Evolutionary conservation across 2,113 vertebrate genomes (phyloP).

Genomic region (Vanacampus margaritifer): DNA sequence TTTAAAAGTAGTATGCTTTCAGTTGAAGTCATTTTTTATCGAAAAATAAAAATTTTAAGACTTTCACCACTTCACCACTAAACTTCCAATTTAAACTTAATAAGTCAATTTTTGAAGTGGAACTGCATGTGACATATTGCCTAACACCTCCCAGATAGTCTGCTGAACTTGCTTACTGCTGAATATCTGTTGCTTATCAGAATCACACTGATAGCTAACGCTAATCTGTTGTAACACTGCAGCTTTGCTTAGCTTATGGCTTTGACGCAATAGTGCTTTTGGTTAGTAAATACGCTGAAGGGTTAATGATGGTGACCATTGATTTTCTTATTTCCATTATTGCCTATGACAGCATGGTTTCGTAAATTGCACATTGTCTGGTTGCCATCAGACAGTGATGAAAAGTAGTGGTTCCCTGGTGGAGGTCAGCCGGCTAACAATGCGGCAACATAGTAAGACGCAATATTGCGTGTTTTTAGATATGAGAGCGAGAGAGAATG

Average conservation of each 20-base stretch:
- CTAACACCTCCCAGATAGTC: too few relatives aligned
- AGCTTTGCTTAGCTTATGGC: neutral
- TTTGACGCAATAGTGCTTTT: neutral
- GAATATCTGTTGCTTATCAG: too few relatives aligned
- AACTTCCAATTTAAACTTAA: too few relatives aligned
- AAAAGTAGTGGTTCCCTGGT: neutral
- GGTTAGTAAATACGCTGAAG: neutral
- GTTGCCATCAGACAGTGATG: neutral
- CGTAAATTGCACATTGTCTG: neutral
- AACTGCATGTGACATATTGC: too few relatives aligned
- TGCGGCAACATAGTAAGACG: neutral
- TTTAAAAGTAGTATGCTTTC: too few relatives aligned
- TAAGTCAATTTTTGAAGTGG: too few relatives aligned
- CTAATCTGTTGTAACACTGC: too few relatives aligned
- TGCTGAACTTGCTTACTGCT: too few relatives aligned
- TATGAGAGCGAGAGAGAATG: neutral
- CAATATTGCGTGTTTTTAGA: neutral
- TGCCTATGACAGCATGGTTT: neutral
- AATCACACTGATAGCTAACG: too few relatives aligned
- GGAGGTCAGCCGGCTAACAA: neutral
- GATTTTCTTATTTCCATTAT: neutral
- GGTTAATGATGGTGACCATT: neutral
- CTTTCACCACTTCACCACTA: too few relatives aligned
- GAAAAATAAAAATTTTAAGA: too few relatives aligned
- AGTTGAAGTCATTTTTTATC: too few relatives aligned